phyloP scores from a whole-genome alignment of 1,140 invertebrate genomes.

The Tribolium madens region DNA sequence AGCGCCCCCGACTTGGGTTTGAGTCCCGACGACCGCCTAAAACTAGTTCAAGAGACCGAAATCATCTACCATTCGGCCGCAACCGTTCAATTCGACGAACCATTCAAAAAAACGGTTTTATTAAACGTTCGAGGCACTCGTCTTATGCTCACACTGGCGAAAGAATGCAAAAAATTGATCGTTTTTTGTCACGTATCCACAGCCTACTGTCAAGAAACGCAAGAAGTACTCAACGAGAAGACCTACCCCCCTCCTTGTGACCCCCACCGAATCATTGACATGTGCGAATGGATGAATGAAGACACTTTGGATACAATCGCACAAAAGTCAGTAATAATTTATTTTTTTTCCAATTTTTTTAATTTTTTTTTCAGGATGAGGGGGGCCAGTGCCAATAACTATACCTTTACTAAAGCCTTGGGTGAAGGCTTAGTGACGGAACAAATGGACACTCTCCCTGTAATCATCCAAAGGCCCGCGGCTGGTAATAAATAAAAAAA shows the following conservation, averaged over 20 bases:
- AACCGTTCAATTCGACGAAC: constrained; percentile 86
- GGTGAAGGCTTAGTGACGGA: constrained; percentile 79
- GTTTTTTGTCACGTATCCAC: constrained; percentile 73
- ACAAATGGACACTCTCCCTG: constrained; percentile 75
- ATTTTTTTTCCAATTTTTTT: constrained; percentile 36
- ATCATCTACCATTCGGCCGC: constrained; percentile 94
- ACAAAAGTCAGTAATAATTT: constrained; percentile 55
- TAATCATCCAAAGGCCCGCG: constrained; percentile 89
- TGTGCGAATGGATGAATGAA: constrained; percentile 81
- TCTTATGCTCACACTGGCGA: background rate
- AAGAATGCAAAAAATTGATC: background rate
- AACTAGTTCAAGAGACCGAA: constrained; percentile 78
- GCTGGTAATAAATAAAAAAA: constrained; percentile 71
- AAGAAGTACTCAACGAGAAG: constrained; percentile 76
- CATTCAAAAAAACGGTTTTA: constrained; percentile 76
- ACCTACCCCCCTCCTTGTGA: constrained; percentile 76
- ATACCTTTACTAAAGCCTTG: constrained; percentile 90
- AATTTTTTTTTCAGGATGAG: constrained; percentile 64
- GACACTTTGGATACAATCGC: constrained; percentile 57
- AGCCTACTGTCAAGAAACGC: constrained; percentile 77
- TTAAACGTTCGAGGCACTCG: background rate
- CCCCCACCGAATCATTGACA: constrained; percentile 77
- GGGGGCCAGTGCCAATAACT: constrained; percentile 85
- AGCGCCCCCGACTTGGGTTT: constrained; percentile 80
- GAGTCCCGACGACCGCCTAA: constrained; percentile 74